Evolutionary conservation across 2,113 vertebrate species (phyloP).

Genomic region (Gulo gulo): DNA sequence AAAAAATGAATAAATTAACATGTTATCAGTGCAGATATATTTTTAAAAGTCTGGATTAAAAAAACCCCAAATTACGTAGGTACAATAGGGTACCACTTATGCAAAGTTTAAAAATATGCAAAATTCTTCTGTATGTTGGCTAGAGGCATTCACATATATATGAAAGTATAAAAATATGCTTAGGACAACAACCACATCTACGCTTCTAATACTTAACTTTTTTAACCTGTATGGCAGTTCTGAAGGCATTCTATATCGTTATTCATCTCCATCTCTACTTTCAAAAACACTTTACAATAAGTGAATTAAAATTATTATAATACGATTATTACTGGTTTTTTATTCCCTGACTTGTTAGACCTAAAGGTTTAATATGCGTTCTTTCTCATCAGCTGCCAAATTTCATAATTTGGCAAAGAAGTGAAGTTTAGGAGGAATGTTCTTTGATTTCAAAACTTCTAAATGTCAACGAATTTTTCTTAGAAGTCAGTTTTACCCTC

Average conservation of each 20-base stretch:
- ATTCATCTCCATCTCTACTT: background rate
- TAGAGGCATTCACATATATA: background rate
- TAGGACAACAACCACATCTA: background rate
- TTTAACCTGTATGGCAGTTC: background rate
- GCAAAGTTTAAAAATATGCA: background rate
- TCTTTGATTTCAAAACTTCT: constrained; percentile 44
- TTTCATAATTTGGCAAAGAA: constrained; percentile 40
- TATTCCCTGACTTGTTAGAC: background rate
- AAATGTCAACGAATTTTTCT: constrained; percentile 45
- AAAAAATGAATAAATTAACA: background rate
- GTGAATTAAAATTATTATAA: background rate
- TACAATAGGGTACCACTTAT: background rate
- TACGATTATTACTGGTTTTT: background rate
- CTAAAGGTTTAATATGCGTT: background rate
- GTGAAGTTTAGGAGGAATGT: background rate
- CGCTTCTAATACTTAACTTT: background rate
- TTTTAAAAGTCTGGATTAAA: background rate
- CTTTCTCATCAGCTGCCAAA: background rate
- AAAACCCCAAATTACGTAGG: background rate
- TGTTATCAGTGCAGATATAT: background rate
- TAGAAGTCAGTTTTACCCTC: constrained; percentile 12
- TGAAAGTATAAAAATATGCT: background rate
- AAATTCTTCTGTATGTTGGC: background rate
- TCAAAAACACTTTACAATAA: background rate
- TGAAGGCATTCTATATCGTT: background rate